Conservation (phyloP, 30 jellyfish, hydroid and myxozoan species). For the Mastigias papua region DNA sequence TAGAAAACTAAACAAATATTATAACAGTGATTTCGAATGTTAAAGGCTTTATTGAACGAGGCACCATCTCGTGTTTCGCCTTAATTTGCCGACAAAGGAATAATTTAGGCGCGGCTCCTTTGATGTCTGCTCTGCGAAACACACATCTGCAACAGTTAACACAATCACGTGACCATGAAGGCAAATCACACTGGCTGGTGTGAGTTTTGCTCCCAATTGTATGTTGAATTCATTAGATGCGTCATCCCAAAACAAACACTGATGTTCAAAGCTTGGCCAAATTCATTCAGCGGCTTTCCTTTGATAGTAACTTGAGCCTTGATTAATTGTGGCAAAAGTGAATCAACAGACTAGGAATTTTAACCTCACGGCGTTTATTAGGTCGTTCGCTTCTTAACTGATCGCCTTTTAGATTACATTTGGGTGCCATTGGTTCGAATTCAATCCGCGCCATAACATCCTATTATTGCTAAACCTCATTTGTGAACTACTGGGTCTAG, state of each 20-base stretch:
- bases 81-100: slow-evolving; percentile 75
- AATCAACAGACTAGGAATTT: slow-evolving; percentile 46
- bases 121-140: slow-evolving; percentile 49
- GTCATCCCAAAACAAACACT: slow-evolving; percentile 46
- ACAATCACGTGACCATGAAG: slow-evolving; percentile 65
- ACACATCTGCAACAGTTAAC: slow-evolving; percentile 81
- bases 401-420: no score
- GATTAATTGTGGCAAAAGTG: slow-evolving; percentile 39
- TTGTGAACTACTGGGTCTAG: no score
- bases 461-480: no score
- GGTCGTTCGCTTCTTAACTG: no score
- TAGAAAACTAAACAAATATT: slow-evolving; percentile 68
- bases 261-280: slow-evolving; percentile 43
- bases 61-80: slow-evolving; percentile 54
- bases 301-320: slow-evolving; percentile 51
- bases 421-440: no score
- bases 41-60: slow-evolving; percentile 61
- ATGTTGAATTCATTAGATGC: slow-evolving; percentile 29
- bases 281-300: slow-evolving; percentile 61
- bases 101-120: slow-evolving; percentile 56
- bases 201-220: slow-evolving; percentile 52
- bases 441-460: no score
- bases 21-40: slow-evolving; percentile 66
- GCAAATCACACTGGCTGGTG: slow-evolving; percentile 37
- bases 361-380: slow-evolving; percentile 23